A percentile compares a stretch with the other conserved stretches of the same genome.
phyloP scores from a whole-genome alignment of 1,140 invertebrate species.

The Bombus impatiens region DNA sequence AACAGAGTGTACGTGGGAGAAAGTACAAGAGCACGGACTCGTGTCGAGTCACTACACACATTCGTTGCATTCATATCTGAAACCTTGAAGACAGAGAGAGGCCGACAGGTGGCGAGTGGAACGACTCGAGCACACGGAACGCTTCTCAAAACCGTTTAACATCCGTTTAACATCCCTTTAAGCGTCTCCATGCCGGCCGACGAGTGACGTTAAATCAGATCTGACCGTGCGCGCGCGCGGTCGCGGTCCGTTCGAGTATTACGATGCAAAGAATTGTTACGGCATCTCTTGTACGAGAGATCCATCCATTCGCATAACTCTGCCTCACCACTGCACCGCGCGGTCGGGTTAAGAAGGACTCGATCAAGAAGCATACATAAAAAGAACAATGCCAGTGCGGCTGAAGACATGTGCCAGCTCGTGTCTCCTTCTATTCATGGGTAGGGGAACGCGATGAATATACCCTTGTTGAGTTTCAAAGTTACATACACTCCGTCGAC shows the following conservation, averaged over 20 bases:
- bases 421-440: slow-evolving; percentile 48
- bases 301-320: slow-evolving; percentile 32
- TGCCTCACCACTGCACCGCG: background rate
- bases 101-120: slow-evolving; percentile 24
- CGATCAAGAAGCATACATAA: slow-evolving; percentile 46
- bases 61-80: slow-evolving; percentile 30
- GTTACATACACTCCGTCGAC: slow-evolving; percentile 56
- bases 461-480: slow-evolving; percentile 68
- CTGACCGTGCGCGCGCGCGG: background rate
- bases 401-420: slow-evolving; percentile 56
- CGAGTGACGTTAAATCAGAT: slow-evolving; percentile 29
- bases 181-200: background rate
- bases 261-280: slow-evolving; percentile 44
- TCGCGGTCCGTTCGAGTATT: slow-evolving; percentile 15
- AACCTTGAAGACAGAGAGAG: slow-evolving; percentile 18
- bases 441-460: slow-evolving; percentile 56
- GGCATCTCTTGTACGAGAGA: slow-evolving; percentile 40
- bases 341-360: slow-evolving; percentile 37
- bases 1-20: slow-evolving; percentile 3
- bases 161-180: slow-evolving; percentile 39
- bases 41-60: background rate
- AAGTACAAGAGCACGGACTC: slow-evolving; percentile 10
- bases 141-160: slow-evolving; percentile 38
- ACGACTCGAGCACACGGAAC: background rate
- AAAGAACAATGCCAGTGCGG: slow-evolving; percentile 48